Conservation (phyloP, 2,888 invertebrate species). For the Leptopilina syphax region DNA sequence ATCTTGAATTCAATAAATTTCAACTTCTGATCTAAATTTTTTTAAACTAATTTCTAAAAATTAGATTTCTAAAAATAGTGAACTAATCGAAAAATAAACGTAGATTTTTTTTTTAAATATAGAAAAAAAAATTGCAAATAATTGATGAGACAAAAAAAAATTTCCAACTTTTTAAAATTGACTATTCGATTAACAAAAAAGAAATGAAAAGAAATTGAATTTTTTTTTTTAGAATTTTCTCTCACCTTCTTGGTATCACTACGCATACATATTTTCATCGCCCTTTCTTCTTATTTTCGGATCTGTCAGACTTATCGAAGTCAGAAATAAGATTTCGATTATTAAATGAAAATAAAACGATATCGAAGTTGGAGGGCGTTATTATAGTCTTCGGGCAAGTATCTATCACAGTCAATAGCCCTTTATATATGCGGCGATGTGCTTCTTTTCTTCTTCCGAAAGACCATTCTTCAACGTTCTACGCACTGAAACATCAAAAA, state of each 20-base stretch:
- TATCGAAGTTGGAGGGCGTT: conserved; percentile 56
- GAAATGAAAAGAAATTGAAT: too few relatives aligned
- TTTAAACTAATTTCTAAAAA: too few relatives aligned
- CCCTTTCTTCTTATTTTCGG: background rate
- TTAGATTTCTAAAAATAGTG: too few relatives aligned
- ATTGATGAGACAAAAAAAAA: too few relatives aligned
- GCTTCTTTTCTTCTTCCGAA: conserved; percentile 88
- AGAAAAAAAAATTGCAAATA: too few relatives aligned
- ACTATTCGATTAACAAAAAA: too few relatives aligned
- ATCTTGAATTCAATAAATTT: background rate
- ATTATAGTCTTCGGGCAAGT: conserved; percentile 56
- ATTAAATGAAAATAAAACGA: conserved; percentile 47
- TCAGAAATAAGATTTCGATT: background rate
- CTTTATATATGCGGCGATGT: conserved; percentile 86
- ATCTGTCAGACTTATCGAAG: conserved; percentile 24
- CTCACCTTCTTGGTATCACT: conserved; percentile 13
- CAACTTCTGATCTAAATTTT: too few relatives aligned
- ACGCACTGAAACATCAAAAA: conserved; percentile 81
- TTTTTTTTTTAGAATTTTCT: background rate
- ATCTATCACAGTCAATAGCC: conserved; percentile 80
- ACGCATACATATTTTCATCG: background rate
- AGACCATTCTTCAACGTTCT: conserved; percentile 89
- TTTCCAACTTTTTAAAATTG: too few relatives aligned
- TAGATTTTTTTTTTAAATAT: too few relatives aligned
- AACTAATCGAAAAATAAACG: too few relatives aligned